These are phyloP conservation scores for Phrynosoma blainvillii DNA, from an alignment of 2,113 vertebrate genomes.

Conservation along the genomic window DNA sequence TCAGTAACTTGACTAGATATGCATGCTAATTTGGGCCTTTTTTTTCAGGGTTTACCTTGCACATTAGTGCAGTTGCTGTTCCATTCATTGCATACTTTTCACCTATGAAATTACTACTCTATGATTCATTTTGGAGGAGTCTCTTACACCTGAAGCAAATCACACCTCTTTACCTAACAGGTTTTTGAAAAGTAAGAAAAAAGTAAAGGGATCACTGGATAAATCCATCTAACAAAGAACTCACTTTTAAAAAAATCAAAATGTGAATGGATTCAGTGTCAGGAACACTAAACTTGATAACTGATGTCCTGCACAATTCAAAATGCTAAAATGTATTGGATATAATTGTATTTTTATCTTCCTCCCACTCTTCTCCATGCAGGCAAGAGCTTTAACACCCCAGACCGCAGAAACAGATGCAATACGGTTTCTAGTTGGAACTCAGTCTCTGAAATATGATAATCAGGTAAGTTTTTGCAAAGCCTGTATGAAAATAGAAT, in stretches of 20 bases:
- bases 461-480: slow-evolving; percentile 89
- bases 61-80: not conserved
- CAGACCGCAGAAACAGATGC: slow-evolving; percentile 97
- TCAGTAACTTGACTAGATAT: not conserved
- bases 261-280: not conserved
- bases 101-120: not conserved
- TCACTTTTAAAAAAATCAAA: slow-evolving; percentile 2
- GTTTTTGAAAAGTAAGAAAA: too few relatives aligned
- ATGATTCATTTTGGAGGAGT: slow-evolving; percentile 13
- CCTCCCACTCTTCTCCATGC: slow-evolving; percentile 41
- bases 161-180: too few relatives aligned
- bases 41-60: not conserved
- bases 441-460: slow-evolving; percentile 97
- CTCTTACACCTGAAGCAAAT: not conserved
- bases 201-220: not conserved
- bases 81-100: not conserved
- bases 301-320: not conserved
- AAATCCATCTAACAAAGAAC: slow-evolving; percentile 5
- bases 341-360: slow-evolving; percentile 43
- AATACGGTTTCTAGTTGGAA: slow-evolving; percentile 96
- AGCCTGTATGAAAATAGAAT: slow-evolving; percentile 29
- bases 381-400: slow-evolving; percentile 95
- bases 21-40: not conserved
- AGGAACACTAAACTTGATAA: slow-evolving; percentile 8
- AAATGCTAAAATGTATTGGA: not conserved